A percentile compares a stretch with the other conserved stretches of the same genome.
phyloP scores from a whole-genome alignment of 2,797 vertebrate species.

The Nannoperca obscura region DNA sequence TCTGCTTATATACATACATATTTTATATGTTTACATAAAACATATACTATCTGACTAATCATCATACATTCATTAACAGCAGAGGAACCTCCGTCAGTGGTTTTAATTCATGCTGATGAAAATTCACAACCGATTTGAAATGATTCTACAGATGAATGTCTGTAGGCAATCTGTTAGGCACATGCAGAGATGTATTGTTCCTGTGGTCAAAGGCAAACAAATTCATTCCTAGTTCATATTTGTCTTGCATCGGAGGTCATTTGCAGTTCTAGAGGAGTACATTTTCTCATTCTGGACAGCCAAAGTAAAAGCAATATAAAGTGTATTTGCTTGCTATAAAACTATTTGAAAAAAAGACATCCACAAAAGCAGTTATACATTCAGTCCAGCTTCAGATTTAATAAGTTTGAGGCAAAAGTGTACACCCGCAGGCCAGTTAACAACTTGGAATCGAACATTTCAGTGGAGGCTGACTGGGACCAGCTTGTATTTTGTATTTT shows the following conservation, averaged over 20 bases:
- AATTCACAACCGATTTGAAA: no score
- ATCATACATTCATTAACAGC: background rate
- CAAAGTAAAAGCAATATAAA: conserved; percentile 6
- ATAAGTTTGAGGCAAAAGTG: background rate
- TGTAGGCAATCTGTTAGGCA: no score
- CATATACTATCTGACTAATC: background rate
- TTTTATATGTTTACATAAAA: background rate
- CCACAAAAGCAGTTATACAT: background rate
- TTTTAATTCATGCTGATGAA: background rate
- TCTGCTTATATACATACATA: no score
- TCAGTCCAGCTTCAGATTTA: conserved; percentile 3
- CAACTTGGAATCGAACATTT: background rate
- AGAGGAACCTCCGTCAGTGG: no score
- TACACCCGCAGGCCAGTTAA: background rate
- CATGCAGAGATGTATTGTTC: background rate
- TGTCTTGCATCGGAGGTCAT: background rate
- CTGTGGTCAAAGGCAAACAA: background rate
- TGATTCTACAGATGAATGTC: background rate
- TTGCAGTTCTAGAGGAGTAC: background rate
- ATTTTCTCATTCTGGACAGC: background rate
- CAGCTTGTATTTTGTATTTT: conserved; percentile 11
- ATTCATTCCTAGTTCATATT: conserved; percentile 12
- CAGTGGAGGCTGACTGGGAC: background rate
- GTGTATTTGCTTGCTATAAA: conserved; percentile 3
- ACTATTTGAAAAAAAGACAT: conserved; percentile 3